Evolutionary conservation across 2,888 invertebrate genomes (phyloP).

Genomic region (Eumerus sabulonum): DNA sequence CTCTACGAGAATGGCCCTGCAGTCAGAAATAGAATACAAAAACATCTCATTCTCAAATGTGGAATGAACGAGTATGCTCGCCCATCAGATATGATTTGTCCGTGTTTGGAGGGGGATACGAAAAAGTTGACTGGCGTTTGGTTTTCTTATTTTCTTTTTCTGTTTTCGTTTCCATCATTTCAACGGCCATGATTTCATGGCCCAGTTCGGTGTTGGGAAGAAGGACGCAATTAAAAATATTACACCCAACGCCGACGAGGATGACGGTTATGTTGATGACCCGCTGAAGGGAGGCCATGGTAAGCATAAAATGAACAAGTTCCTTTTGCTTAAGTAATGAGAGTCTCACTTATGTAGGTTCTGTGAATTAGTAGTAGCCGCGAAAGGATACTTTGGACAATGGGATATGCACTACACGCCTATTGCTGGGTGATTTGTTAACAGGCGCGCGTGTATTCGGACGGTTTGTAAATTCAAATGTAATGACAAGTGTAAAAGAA

Average conservation of each 20-base stretch:
- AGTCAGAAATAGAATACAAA: conserved; percentile 6
- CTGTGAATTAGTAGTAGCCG: conserved; percentile 29
- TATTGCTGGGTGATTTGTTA: conserved; percentile 37
- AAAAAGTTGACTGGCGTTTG: conserved; percentile 42
- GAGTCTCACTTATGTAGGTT: conserved; percentile 23
- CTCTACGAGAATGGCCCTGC: conserved; percentile 13
- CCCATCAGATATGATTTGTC: too few relatives aligned
- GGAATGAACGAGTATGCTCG: too few relatives aligned
- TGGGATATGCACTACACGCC: conserved; percentile 34
- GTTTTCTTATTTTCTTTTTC: conserved; percentile 4
- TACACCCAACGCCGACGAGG: not conserved
- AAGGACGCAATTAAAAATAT: conserved; percentile 57
- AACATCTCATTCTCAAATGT: conserved; percentile 17
- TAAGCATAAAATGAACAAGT: conserved; percentile 56
- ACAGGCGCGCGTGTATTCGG: not conserved
- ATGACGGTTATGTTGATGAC: too few relatives aligned
- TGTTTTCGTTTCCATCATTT: conserved; percentile 26
- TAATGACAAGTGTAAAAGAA: conserved; percentile 20
- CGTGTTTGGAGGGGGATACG: too few relatives aligned
- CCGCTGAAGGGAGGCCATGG: not conserved
- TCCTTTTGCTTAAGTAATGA: conserved; percentile 65
- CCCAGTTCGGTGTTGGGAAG: conserved; percentile 53
- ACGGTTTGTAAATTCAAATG: conserved; percentile 28
- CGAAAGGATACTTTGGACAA: conserved; percentile 38
- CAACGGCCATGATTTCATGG: conserved; percentile 58